Percentiles rank a stretch among this genome's conserved stretches.
Conservation (phyloP, 2,888 invertebrate species). For the Empis stercorea region DNA sequence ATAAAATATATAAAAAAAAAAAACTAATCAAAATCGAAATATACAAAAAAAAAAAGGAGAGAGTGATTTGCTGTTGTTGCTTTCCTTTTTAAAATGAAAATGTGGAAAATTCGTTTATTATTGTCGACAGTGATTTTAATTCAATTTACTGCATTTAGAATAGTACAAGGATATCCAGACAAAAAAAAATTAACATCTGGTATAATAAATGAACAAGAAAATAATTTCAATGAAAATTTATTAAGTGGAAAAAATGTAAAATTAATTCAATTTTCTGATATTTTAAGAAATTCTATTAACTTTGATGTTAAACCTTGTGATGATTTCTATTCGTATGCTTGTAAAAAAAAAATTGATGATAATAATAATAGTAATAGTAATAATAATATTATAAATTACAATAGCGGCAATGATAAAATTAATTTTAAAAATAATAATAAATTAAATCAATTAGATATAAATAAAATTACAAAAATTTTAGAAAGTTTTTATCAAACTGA, state of each 20-base stretch:
- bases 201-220: too few relatives aligned
- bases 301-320: slow-evolving; percentile 20
- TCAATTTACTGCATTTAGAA: too few relatives aligned
- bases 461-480: background rate
- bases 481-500: slow-evolving; percentile 7
- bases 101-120: too few relatives aligned
- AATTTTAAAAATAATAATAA: background rate
- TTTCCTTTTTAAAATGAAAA: too few relatives aligned
- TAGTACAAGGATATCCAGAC: too few relatives aligned
- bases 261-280: background rate
- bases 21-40: too few relatives aligned
- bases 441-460: background rate
- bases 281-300: background rate
- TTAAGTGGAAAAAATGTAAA: background rate
- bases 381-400: background rate
- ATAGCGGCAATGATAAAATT: too few relatives aligned
- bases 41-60: too few relatives aligned
- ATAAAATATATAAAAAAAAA: too few relatives aligned
- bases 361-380: background rate
- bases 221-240: background rate
- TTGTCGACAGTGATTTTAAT: too few relatives aligned
- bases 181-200: too few relatives aligned
- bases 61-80: too few relatives aligned
- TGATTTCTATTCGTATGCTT: slow-evolving; percentile 29
- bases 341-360: slow-evolving; percentile 12